Base-by-base conservation (phyloP, 2,797 vertebrate species). In the Esox masquinongy region DNA sequence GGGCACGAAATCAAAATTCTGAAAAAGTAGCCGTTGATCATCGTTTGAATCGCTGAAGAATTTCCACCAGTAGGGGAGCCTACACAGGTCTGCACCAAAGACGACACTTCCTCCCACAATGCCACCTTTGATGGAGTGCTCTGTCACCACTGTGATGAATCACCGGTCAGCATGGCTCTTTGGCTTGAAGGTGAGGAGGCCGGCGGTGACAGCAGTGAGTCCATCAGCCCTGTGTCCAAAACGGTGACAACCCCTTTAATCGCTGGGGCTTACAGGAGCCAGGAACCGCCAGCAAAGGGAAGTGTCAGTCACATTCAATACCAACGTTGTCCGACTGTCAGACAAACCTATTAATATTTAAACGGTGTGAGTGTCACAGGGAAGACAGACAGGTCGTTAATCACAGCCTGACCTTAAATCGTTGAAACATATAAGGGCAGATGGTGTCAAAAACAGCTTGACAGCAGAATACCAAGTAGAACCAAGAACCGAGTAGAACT, bases 161-260 rank as follows among this genome's bases (percentile, higher is more conserved):
- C 5, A 43, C 39, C 9, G 39, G 29, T 31, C 29, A 31, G 1
- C 29, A 3, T 9, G 39, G 39, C 5, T 43, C 39, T 43, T 43
- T 43, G 9, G 39, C 39, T 9, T 43, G 39, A 43, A 43, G 9
- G 5, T 43, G 5, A 43, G 39, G 39, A 43, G 39, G 39, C 39
- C 5, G 39, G 39, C 5, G 39, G 39, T 43, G 39, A 43, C 50
- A 51, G 19, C 14, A 17, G 8, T 59, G 53, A 59, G 9, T 59
- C n/a, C n/a, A 59, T 59, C 53, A 59, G n/a, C n/a, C 8, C n/a
- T 19, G n/a, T 59, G 53, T 8, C n/a, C 53, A 3, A 22, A 59
- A 59, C 53, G n/a, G 53, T 59, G 53, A 59, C 53, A 59, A n/a
- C n/a, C 53, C n/a, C 8, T 59, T 59, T 59, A 59, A n/a, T 59